Conservation (phyloP, 2,888 invertebrate species). For the Chymomyza fuscimana region DNA sequence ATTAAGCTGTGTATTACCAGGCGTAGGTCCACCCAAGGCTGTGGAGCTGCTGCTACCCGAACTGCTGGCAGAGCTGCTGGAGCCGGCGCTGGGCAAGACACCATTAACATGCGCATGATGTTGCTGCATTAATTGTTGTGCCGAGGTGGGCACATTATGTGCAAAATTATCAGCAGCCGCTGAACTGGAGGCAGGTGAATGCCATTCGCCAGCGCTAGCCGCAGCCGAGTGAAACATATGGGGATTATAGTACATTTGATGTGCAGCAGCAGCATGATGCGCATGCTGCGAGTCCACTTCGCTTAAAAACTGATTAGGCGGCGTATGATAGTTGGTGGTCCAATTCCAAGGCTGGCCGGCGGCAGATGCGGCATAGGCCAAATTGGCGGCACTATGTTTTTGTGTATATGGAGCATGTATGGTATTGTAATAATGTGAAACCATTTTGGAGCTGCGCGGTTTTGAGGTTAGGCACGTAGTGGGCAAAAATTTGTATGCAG, state of each 20-base stretch:
- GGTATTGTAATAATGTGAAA: conserved; percentile 84
- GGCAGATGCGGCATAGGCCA: conserved; percentile 80
- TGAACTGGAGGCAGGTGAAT: conserved; percentile 68
- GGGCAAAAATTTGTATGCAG: background rate
- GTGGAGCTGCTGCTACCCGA: conserved; percentile 65
- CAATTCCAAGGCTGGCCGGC: conserved; percentile 80
- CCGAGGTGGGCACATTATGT: conserved; percentile 68
- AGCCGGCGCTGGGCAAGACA: conserved; percentile 43
- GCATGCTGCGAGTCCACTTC: conserved; percentile 80
- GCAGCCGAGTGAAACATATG: conserved; percentile 80
- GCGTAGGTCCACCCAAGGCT: conserved; percentile 36
- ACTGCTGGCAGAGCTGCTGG: conserved; percentile 70
- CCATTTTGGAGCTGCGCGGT: conserved; percentile 81
- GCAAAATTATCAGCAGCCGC: conserved; percentile 69
- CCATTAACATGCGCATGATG: conserved; percentile 53
- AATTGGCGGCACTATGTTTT: conserved; percentile 83
- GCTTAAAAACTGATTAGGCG: conserved; percentile 78
- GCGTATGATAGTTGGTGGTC: conserved; percentile 80
- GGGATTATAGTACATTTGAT: conserved; percentile 80
- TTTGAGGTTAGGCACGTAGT: conserved; percentile 40
- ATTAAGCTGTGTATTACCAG: conserved; percentile 63
- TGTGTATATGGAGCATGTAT: conserved; percentile 82
- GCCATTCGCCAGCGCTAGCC: conserved; percentile 74
- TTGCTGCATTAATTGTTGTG: conserved; percentile 71
- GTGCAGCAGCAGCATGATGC: conserved; percentile 69